Conservation (phyloP, 1,140 invertebrate genomes). For the Cephus cinctus region DNA sequence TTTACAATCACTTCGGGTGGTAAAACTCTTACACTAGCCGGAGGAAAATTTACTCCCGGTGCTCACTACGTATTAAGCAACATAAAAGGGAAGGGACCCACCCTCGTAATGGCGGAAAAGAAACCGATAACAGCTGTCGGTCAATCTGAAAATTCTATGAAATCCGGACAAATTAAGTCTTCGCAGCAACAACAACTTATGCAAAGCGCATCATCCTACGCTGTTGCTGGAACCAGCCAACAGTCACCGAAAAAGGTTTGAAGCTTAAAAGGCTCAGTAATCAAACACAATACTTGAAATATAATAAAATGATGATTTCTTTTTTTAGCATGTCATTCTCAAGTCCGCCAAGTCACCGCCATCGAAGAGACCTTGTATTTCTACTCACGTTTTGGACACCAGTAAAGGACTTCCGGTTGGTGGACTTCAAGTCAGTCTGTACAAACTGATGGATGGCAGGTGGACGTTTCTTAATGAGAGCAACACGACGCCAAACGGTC, state of each 20-base stretch:
- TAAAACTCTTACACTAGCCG: slow-evolving; percentile 35
- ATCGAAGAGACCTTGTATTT: slow-evolving; percentile 49
- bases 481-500: slow-evolving; percentile 66
- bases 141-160: slow-evolving; percentile 6
- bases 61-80: slow-evolving; percentile 36
- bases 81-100: slow-evolving; percentile 33
- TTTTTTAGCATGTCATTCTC: slow-evolving; percentile 1
- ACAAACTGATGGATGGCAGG: slow-evolving; percentile 62
- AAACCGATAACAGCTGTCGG: slow-evolving; percentile 14
- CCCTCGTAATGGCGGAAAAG: slow-evolving; percentile 19
- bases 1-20: slow-evolving; percentile 28
- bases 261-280: not conserved
- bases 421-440: slow-evolving; percentile 64
- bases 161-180: too few relatives aligned
- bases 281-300: too few relatives aligned
- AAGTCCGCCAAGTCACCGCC: slow-evolving; percentile 14
- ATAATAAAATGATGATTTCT: not conserved
- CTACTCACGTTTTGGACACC: slow-evolving; percentile 69
- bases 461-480: slow-evolving; percentile 67
- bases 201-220: not conserved
- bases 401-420: slow-evolving; percentile 63
- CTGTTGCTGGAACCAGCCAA: slow-evolving; percentile 22
- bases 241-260: slow-evolving; percentile 16
- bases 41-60: slow-evolving; percentile 25
- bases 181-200: not conserved